These are phyloP conservation scores for Eupeodes luniger DNA, from an alignment of 2,888 invertebrate species.

Conservation along the genomic window DNA sequence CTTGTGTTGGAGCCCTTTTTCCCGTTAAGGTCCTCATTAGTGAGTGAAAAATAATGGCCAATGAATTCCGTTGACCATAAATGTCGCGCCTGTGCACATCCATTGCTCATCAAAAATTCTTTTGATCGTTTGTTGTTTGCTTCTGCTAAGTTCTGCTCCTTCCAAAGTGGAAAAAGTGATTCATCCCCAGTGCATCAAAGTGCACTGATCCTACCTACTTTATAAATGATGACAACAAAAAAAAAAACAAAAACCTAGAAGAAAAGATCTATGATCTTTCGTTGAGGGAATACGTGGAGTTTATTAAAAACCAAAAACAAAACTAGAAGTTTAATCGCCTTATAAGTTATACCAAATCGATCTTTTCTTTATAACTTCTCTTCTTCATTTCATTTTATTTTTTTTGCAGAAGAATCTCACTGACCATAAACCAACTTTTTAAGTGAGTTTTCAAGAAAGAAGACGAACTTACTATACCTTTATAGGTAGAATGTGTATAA, in stretches of 20 bases:
- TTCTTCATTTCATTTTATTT: slow-evolving; percentile 13
- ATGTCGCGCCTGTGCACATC: slow-evolving; percentile 59
- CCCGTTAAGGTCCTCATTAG: slow-evolving; percentile 76
- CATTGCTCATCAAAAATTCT: slow-evolving; percentile 76
- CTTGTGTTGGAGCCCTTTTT: slow-evolving; percentile 55
- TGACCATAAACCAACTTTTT: slow-evolving; percentile 52
- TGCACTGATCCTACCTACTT: slow-evolving; percentile 15
- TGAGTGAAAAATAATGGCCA: slow-evolving; percentile 71
- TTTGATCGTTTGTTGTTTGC: slow-evolving; percentile 60
- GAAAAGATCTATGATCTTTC: slow-evolving; percentile 65
- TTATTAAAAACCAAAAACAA: slow-evolving; percentile 69
- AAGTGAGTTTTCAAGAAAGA: slow-evolving; percentile 45
- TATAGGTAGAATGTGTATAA: neutral
- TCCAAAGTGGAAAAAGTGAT: slow-evolving; percentile 70
- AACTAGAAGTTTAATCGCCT: slow-evolving; percentile 70
- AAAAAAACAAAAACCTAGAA: slow-evolving; percentile 28
- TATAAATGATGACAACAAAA: slow-evolving; percentile 48
- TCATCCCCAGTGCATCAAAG: slow-evolving; percentile 38
- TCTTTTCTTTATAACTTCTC: slow-evolving; percentile 34
- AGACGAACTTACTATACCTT: slow-evolving; percentile 19
- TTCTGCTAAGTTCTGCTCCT: slow-evolving; percentile 20
- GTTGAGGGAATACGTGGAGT: slow-evolving; percentile 63
- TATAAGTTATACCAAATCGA: slow-evolving; percentile 55
- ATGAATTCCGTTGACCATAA: slow-evolving; percentile 74
- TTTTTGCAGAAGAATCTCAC: slow-evolving; percentile 24